phyloP scores from a whole-genome alignment of 2,113 vertebrate species.

The Daubentonia madagascariensis region DNA sequence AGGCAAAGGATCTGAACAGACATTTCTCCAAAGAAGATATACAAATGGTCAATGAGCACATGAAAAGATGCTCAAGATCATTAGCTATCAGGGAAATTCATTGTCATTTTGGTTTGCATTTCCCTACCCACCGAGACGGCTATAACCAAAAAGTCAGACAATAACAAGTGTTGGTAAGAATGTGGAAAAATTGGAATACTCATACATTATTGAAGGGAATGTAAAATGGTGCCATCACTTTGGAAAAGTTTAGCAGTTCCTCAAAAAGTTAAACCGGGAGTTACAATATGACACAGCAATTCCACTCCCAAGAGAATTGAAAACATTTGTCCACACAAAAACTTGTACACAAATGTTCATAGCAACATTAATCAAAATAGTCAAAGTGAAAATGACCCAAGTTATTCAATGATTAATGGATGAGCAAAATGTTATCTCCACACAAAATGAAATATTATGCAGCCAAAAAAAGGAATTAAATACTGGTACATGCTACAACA shows the following conservation, averaged over 20 bases:
- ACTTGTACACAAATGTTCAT: not conserved
- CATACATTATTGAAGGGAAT: not conserved
- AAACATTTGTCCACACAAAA: not conserved
- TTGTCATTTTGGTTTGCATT: too few species aligned
- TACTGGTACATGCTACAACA: not conserved
- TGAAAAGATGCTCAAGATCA: not conserved
- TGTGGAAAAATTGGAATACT: not conserved
- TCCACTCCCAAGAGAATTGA: not conserved
- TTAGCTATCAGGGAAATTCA: not conserved
- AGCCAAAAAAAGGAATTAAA: not conserved
- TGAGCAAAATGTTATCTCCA: not conserved
- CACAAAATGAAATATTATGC: not conserved
- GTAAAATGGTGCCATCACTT: not conserved
- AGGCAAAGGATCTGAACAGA: not conserved
- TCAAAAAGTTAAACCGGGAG: not conserved
- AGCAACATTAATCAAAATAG: not conserved
- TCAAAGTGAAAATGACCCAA: not conserved
- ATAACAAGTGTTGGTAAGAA: not conserved
- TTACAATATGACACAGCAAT: not conserved
- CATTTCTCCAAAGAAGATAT: not conserved
- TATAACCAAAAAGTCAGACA: not conserved
- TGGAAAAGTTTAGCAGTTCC: slow-evolving; percentile 22
- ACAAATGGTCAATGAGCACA: not conserved
- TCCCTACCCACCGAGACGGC: not conserved
- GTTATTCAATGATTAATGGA: not conserved